phyloP scores from a whole-genome alignment of 2,113 vertebrate genomes.

The Noctilio leporinus region DNA sequence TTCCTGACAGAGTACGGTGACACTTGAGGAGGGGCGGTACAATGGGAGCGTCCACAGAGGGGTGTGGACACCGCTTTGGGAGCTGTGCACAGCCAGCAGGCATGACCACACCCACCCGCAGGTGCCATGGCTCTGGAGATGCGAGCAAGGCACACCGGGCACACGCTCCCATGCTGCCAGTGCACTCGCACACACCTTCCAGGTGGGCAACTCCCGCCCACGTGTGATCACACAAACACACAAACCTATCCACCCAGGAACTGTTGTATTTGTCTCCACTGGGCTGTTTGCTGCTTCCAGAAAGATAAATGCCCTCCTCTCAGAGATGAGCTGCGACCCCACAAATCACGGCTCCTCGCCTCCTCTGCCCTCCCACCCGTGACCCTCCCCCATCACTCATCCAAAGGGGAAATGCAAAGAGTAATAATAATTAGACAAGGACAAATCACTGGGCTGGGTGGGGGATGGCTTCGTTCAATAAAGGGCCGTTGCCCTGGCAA shows the following conservation, averaged over 20 bases:
- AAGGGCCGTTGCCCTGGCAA: slow-evolving; percentile 84
- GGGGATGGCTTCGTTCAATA: slow-evolving; percentile 84
- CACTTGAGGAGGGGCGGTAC: neutral
- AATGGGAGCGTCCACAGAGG: fast-evolving
- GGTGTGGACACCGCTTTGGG: neutral
- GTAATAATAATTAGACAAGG: slow-evolving; percentile 96
- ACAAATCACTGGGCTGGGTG: slow-evolving; percentile 85
- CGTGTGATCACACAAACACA: neutral
- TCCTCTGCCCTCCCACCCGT: slow-evolving; percentile 80
- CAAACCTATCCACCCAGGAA: fast-evolving
- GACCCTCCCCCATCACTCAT: slow-evolving; percentile 90
- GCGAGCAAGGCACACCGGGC: neutral
- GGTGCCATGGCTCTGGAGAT: neutral
- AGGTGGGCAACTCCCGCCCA: fast-evolving
- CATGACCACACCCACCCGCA: neutral
- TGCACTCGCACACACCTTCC: fast-evolving
- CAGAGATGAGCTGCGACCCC: slow-evolving; percentile 87
- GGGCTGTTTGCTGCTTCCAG: slow-evolving; percentile 59
- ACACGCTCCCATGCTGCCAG: neutral
- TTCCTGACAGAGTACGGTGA: neutral
- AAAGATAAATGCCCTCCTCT: slow-evolving; percentile 89
- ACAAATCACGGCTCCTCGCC: slow-evolving; percentile 88
- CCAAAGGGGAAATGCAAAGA: slow-evolving; percentile 88
- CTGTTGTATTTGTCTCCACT: neutral
- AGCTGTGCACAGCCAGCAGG: no score